A percentile compares a stretch with the other conserved stretches of the same genome.
Conservation (phyloP, 2,113 vertebrate species). For the Odontophorus gujanensis region DNA sequence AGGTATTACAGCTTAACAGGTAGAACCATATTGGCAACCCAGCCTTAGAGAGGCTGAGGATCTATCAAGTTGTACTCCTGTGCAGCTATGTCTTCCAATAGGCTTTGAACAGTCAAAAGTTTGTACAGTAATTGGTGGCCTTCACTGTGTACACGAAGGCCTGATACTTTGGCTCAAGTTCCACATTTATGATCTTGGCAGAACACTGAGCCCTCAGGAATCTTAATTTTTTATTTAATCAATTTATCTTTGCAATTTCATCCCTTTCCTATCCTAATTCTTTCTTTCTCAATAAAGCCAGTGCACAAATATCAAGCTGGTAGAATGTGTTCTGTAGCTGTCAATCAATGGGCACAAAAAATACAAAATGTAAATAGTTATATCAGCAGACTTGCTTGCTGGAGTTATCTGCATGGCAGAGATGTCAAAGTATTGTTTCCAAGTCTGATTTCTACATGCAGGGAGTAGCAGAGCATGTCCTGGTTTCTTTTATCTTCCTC, state of each 20-base stretch:
- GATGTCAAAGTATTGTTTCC: constrained; percentile 77
- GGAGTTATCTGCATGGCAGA: constrained; percentile 73
- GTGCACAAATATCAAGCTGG: constrained; percentile 53
- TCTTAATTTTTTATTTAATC: constrained; percentile 19
- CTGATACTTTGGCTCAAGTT: neutral
- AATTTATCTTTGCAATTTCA: constrained; percentile 28
- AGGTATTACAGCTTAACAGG: neutral
- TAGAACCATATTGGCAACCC: neutral
- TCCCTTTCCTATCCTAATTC: constrained; percentile 15
- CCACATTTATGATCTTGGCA: neutral
- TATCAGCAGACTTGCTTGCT: constrained; percentile 63
- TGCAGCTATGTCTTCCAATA: neutral
- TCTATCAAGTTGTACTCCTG: neutral
- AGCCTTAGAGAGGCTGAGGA: neutral
- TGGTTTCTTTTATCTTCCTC: constrained; percentile 74
- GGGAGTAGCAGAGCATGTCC: constrained; percentile 77
- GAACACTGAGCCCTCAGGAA: constrained; percentile 9
- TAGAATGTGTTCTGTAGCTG: constrained; percentile 67
- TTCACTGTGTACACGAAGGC: neutral
- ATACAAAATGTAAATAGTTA: constrained; percentile 68
- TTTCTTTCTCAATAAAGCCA: constrained; percentile 60
- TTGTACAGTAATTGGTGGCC: neutral
- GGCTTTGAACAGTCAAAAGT: constrained; percentile 11
- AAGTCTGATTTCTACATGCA: constrained; percentile 62
- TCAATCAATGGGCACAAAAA: constrained; percentile 71